Conservation (phyloP, 2,888 invertebrate genomes). For the Cryptus armator region DNA sequence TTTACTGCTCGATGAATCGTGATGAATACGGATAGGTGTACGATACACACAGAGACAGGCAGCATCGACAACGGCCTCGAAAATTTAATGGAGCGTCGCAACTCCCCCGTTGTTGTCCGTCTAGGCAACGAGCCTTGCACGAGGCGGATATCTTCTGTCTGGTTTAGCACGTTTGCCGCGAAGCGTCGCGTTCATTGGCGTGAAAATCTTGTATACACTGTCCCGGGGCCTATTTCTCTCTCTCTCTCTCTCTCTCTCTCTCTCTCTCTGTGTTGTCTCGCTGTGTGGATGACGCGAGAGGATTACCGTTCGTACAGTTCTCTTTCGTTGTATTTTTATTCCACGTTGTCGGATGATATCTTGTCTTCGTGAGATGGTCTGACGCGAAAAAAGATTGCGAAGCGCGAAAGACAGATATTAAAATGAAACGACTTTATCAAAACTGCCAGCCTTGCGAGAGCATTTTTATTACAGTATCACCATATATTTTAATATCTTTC, state of each 20-base stretch:
- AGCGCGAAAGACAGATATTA: conserved; percentile 8
- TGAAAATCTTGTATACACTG: conserved; percentile 63
- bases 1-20: conserved; percentile 76
- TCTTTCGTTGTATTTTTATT: conserved; percentile 43
- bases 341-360: conserved; percentile 29
- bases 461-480: conserved; percentile 48
- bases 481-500: conserved; percentile 15
- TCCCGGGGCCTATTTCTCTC: background rate
- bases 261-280: conserved; percentile 13
- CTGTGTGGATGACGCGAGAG: conserved; percentile 47
- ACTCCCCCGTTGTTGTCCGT: conserved; percentile 54
- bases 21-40: conserved; percentile 58
- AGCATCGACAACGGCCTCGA: conserved; percentile 70
- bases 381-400: conserved; percentile 27
- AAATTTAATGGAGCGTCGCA: conserved; percentile 77
- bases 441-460: conserved; percentile 7
- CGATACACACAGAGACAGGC: conserved; percentile 56
- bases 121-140: conserved; percentile 47
- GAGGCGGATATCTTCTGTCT: conserved; percentile 78
- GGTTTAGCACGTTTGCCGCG: conserved; percentile 76
- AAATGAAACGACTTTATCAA: conserved; percentile 33
- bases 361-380: background rate
- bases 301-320: conserved; percentile 45
- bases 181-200: conserved; percentile 69
- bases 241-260: background rate